phyloP scores from a whole-genome alignment of 2,888 invertebrate genomes.

The Candidula unifasciata region DNA sequence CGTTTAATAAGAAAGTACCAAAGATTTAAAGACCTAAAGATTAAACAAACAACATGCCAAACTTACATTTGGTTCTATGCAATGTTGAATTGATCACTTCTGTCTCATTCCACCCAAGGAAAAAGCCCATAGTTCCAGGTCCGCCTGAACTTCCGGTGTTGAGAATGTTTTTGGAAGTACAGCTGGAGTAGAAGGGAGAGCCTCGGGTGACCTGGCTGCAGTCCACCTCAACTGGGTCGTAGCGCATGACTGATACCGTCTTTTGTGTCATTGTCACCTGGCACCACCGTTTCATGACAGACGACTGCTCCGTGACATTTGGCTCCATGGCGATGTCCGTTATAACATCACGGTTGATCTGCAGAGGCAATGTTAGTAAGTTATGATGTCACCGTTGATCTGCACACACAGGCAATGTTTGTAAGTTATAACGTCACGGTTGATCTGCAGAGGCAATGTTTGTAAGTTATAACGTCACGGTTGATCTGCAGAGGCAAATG shows the following conservation, averaged over 20 bases:
- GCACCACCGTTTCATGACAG: slow-evolving; percentile 54
- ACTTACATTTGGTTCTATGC: slow-evolving; percentile 47
- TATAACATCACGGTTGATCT: slow-evolving; percentile 53
- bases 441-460: too few species aligned
- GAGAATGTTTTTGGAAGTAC: slow-evolving; percentile 5
- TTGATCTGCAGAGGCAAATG: too few species aligned
- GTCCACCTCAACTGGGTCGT: slow-evolving; percentile 30
- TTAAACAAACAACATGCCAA: too few species aligned
- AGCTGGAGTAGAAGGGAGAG: slow-evolving; percentile 41
- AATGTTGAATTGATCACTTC: slow-evolving; percentile 50
- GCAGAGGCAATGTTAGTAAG: too few species aligned
- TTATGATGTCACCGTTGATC: too few species aligned
- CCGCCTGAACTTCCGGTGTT: neutral
- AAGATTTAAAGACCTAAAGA: too few species aligned
- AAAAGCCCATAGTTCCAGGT: slow-evolving; percentile 33
- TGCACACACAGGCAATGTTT: too few species aligned
- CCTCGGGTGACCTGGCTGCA: slow-evolving; percentile 31
- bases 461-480: too few species aligned
- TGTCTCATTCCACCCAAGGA: slow-evolving; percentile 54
- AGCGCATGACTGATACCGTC: slow-evolving; percentile 41
- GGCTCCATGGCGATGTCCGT: slow-evolving; percentile 52
- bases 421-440: too few species aligned
- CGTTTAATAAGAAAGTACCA: too few species aligned
- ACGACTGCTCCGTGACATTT: slow-evolving; percentile 39
- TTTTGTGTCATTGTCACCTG: slow-evolving; percentile 35